Conservation (phyloP, 2,113 vertebrate species). For the Erythrolamprus reginae region DNA sequence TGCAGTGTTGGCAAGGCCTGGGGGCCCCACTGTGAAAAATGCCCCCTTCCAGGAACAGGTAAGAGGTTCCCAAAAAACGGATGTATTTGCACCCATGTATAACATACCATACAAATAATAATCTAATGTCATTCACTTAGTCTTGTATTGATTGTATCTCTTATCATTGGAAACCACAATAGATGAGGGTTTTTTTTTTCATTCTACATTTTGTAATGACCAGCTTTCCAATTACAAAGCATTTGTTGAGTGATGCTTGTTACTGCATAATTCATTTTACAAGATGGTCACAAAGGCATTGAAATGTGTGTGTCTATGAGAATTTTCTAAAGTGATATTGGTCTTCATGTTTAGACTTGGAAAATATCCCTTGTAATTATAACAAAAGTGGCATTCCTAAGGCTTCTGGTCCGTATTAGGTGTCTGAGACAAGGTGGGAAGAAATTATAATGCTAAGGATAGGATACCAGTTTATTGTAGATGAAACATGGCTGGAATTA, state of each 20-base stretch:
- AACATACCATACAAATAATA: background rate
- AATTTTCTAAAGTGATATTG: background rate
- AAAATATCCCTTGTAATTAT: background rate
- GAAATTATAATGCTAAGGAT: background rate
- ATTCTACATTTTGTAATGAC: background rate
- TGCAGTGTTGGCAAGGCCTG: constrained; percentile 99
- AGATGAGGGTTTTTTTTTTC: background rate
- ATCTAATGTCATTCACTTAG: background rate
- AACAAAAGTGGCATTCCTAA: background rate
- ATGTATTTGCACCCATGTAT: background rate
- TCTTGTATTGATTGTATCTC: background rate
- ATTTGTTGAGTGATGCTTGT: background rate
- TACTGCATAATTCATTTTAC: background rate
- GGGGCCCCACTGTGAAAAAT: constrained; percentile 94
- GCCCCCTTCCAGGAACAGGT: constrained; percentile 95
- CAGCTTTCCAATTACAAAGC: constrained; percentile 1
- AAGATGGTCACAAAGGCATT: background rate
- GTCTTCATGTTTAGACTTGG: background rate
- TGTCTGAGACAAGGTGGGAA: background rate
- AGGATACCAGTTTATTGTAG: background rate
- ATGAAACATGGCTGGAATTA: background rate
- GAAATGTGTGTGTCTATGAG: background rate
- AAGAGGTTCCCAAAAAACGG: constrained; percentile 63
- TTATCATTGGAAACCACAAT: background rate
- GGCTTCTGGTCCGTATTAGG: background rate